phyloP scores from a whole-genome alignment of 1,140 invertebrate genomes.

The Meloidogyne chitwoodi region DNA sequence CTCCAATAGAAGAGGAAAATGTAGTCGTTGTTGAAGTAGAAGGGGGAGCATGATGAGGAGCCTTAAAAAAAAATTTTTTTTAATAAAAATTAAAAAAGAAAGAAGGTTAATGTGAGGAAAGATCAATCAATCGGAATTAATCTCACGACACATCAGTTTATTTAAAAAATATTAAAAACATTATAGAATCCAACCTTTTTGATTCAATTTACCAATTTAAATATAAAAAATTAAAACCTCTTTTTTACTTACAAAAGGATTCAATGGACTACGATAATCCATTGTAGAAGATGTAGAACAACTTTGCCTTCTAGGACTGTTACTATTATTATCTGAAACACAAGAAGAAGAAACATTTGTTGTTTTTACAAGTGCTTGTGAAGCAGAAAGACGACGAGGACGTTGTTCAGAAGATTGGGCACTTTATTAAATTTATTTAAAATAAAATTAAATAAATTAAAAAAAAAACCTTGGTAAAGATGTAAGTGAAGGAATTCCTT shows the following conservation, averaged over 20 bases:
- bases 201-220: too few species aligned
- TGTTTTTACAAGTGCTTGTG: neutral
- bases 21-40: neutral
- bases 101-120: too few species aligned
- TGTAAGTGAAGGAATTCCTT: slow-evolving; percentile 22
- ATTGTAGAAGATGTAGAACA: neutral
- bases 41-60: neutral
- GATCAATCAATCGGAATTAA: too few species aligned
- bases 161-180: too few species aligned
- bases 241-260: neutral
- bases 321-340: neutral
- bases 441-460: neutral
- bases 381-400: slow-evolving; percentile 15
- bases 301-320: neutral
- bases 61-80: neutral
- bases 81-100: too few species aligned
- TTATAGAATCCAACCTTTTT: too few species aligned
- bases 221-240: too few species aligned
- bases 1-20: too few species aligned
- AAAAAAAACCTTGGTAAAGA: neutral
- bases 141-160: too few species aligned
- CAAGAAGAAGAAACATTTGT: neutral
- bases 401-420: slow-evolving; percentile 19
- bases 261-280: neutral
- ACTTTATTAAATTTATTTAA: neutral